Evolutionary conservation across 23 tunicate species (phyloP), one percentile per base, ranked within the genome.

Genomic region (Diplosoma virens): DNA sequence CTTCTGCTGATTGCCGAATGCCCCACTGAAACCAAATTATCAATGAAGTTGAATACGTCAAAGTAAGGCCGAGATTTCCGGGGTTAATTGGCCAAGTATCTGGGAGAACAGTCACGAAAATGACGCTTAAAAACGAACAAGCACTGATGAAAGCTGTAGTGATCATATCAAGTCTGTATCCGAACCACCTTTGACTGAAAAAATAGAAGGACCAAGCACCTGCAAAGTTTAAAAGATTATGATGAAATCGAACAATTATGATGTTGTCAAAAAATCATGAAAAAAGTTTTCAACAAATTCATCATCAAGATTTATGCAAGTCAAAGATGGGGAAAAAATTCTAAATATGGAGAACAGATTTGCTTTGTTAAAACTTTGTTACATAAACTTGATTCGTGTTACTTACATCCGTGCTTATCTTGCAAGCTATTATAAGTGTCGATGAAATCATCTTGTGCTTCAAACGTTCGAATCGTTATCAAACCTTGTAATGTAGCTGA

Each of bases 21-120:
- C 87, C 84, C 90, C 91, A 94, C 59, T 94, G 99, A 33, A 94
- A 79, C 90, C 86, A 79, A 20, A 89, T 89, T 18, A 88, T 37
- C 31, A 94, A 37, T 45, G 37, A 27, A 34, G 85, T 67, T 7
- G 89, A 60, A 41, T 88, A 87, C 5, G 90, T 82, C 32, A 94
- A 37, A 7, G 90, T 73, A 21, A 94, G 80, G 18, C 95, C 99
- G 25, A 93, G 63, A 27, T 82, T 48, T 23, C 61, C 78, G 3
- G 78, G 34, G 24, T 67, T 36, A 17, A 67, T 67, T 5, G 52
- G 26, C 74, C 52, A 67, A 24, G 47, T 36, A 6, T 47, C 61
- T 2, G 59, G 36, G 4, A 27, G 14, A 2, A 72, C 9, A 1
- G 61, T 3, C 18, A 28, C 41, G 5, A 72, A 7, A 1, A 72